Evolutionary conservation across 2,113 vertebrate genomes (phyloP), one percentile per base, ranked within the genome.

Genomic region (Orientallactaga bullata): DNA sequence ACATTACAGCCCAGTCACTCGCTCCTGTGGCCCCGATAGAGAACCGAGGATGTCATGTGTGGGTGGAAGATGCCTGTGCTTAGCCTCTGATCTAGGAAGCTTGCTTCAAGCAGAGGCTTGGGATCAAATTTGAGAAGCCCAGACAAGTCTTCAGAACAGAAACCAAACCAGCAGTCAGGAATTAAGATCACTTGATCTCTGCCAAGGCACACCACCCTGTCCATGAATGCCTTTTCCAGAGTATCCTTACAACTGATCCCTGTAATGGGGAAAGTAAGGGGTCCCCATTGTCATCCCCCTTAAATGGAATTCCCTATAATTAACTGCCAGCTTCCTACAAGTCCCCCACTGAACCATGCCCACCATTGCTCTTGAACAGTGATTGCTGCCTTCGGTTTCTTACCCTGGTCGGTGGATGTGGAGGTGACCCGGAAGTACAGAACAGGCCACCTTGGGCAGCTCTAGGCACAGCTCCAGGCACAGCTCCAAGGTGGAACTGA

Each of bases 1-100:
- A 51, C 0, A 0, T 94, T 0, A 72, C 85, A 15, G 68, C 93
- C 21, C 1, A 1, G 23, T 66, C 0, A 1, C 20, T 83, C 30
- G 72, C 90, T 95, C 76, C 94, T 76, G 84, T 80, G 82, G 93
- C 94, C 97, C 94, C 1, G 0, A 0, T 26, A 80, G 92, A 82
- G 95, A 66, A 16, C 91, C 58, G 42, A 74, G 0, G 94, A 96
- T 76, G n/a, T n/a, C n/a, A n/a, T n/a, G n/a, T n/a, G n/a, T n/a
- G n/a, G n/a, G n/a, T n/a, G n/a, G n/a, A n/a, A n/a, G n/a, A n/a
- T n/a, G n/a, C n/a, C n/a, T n/a, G n/a, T n/a, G n/a, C n/a, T n/a
- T n/a, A n/a, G n/a, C n/a, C n/a, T n/a, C n/a, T n/a, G n/a, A n/a
- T n/a, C n/a, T n/a, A n/a, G n/a, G n/a, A n/a, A n/a, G n/a, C n/a